Evolutionary conservation across 2,113 vertebrate genomes (phyloP).

Genomic region (Pluvialis apricaria): DNA sequence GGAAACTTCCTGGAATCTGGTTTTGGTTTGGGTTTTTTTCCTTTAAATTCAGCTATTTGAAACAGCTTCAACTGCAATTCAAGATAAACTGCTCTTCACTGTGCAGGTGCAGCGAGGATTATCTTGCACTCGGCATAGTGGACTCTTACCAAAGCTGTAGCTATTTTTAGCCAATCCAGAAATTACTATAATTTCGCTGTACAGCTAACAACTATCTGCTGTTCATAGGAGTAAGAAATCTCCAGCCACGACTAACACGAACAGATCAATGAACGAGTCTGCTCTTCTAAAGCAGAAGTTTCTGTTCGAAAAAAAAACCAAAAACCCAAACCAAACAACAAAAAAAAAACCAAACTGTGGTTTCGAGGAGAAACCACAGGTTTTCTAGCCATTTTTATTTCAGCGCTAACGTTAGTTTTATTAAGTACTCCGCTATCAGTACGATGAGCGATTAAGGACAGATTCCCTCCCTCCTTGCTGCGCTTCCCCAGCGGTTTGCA

Average conservation of each 20-base stretch:
- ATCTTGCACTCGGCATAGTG: background rate
- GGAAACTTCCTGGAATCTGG: background rate
- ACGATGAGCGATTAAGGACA: rapidly evolving
- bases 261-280: background rate
- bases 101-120: background rate
- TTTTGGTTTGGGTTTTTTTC: background rate
- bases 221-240: background rate
- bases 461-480: background rate
- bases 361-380: constrained; percentile 33
- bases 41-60: background rate
- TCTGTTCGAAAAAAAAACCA: background rate
- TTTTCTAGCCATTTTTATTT: constrained; percentile 10
- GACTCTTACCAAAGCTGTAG: background rate
- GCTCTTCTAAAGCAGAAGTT: constrained; percentile 41
- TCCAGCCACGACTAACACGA: background rate
- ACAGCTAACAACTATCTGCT: background rate
- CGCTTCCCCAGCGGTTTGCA: background rate
- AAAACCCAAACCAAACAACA: background rate
- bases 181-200: background rate
- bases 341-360: background rate
- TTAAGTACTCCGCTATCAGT: rapidly evolving
- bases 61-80: background rate
- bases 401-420: background rate
- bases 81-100: background rate
- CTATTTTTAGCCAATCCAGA: background rate